Evolutionary conservation across 2,888 invertebrate species (phyloP).

Genomic region (Hirtodrosophila alboralis): DNA sequence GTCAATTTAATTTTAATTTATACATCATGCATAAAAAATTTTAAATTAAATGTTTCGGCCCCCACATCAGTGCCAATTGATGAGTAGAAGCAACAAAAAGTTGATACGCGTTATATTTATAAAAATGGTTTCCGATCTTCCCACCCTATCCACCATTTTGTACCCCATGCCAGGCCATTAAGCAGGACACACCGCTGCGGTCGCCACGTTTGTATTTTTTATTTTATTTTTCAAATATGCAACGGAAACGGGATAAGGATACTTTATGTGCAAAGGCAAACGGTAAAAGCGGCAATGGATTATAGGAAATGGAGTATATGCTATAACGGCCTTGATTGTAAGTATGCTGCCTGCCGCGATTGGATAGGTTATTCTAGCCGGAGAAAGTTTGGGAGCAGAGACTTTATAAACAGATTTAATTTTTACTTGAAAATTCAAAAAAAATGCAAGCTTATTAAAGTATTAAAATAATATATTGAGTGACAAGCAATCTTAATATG

Average conservation of each 20-base stretch:
- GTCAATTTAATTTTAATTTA: conserved; percentile 76
- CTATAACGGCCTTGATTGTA: conserved; percentile 2
- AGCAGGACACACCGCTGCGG: conserved; percentile 59
- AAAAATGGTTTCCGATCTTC: conserved; percentile 52
- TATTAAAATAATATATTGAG: too few relatives aligned
- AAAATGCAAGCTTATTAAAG: too few relatives aligned
- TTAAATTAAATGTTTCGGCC: conserved; percentile 45
- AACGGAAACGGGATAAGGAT: conserved; percentile 59
- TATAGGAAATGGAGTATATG: background rate
- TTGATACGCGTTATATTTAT: conserved; percentile 55
- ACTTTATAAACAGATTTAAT: too few relatives aligned
- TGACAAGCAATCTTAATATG: too few relatives aligned
- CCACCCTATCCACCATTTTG: background rate
- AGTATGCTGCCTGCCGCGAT: too few relatives aligned
- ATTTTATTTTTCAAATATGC: conserved; percentile 61
- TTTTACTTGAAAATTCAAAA: too few relatives aligned
- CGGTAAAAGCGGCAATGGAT: background rate
- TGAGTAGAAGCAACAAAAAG: conserved; percentile 31
- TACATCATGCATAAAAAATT: conserved; percentile 70
- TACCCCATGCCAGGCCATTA: conserved; percentile 59
- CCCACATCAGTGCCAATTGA: conserved; percentile 33
- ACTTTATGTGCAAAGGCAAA: conserved; percentile 29
- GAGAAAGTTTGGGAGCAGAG: too few relatives aligned
- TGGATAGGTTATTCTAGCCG: too few relatives aligned
- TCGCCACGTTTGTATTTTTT: conserved; percentile 55